Percentiles rank a stretch among this genome's conserved stretches.
Evolutionary conservation across 2,113 vertebrate species (phyloP).

Genomic region (Paraplagusia blochii): DNA sequence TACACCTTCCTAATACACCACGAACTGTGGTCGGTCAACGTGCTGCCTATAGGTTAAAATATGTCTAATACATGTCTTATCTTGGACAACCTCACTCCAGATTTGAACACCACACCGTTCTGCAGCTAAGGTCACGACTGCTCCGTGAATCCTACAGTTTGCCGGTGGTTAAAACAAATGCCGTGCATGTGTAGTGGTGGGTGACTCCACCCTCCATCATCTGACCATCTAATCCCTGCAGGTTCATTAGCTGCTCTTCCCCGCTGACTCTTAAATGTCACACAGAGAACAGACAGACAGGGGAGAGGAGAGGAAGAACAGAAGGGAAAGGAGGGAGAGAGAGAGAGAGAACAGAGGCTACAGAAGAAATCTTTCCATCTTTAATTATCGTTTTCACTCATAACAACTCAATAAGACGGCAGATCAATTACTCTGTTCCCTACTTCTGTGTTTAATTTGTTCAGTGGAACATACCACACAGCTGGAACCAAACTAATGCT

Average conservation of each 20-base stretch:
- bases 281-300: constrained; percentile 11
- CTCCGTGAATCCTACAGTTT: too few species aligned
- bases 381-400: constrained; percentile 26
- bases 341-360: not conserved
- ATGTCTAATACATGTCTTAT: too few species aligned
- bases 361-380: constrained; percentile 4
- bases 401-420: constrained; percentile 14
- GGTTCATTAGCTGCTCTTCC: constrained; percentile 38
- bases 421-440: constrained; percentile 9
- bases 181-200: constrained; percentile 5
- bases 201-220: constrained; percentile 7
- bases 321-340: constrained; percentile 11
- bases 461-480: constrained; percentile 1
- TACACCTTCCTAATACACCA: too few species aligned
- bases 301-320: constrained; percentile 8
- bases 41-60: too few species aligned
- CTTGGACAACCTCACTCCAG: too few species aligned
- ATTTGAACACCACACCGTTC: too few species aligned
- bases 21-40: too few species aligned
- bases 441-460: constrained; percentile 7
- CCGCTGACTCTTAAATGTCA: constrained; percentile 51
- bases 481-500: not conserved
- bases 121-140: too few species aligned
- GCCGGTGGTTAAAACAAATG: too few species aligned
- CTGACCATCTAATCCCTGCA: constrained; percentile 35